Conservation (phyloP, 2,888 invertebrate genomes). For the Cryptosula pallasiana region DNA sequence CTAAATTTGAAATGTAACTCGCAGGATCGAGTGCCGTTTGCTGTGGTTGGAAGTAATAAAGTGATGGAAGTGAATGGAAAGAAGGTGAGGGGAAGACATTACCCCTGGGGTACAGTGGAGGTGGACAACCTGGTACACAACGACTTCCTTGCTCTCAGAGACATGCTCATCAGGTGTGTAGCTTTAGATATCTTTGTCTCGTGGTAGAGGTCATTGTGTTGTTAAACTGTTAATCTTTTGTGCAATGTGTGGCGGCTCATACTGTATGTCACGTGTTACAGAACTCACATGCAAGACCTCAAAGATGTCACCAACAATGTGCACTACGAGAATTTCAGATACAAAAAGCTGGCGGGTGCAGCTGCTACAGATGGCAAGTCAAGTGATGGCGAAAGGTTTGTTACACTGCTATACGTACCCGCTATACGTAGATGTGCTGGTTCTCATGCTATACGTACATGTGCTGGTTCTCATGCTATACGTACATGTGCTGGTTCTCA, state of each 20-base stretch:
- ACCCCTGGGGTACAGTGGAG: slow-evolving; percentile 98
- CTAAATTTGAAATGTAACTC: no score
- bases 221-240: no score
- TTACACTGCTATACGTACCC: no score
- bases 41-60: slow-evolving; percentile 94
- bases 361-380: slow-evolving; percentile 15
- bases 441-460: no score
- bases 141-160: slow-evolving; percentile 94
- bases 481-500: no score
- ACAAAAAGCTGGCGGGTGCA: slow-evolving; percentile 59
- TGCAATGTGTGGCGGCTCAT: no score
- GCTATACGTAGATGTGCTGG: no score
- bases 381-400: slow-evolving; percentile 23
- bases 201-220: not conserved
- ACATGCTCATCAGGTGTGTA: slow-evolving; percentile 69
- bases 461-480: no score
- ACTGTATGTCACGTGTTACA: slow-evolving; percentile 45
- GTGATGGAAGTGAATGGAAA: slow-evolving; percentile 84
- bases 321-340: slow-evolving; percentile 99
- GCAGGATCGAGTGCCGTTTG: slow-evolving; percentile 87
- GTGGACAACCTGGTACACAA: slow-evolving; percentile 98
- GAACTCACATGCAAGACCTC: slow-evolving; percentile 92
- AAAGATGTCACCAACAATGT: slow-evolving; percentile 98
- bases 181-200: not conserved
- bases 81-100: slow-evolving; percentile 78